Conservation (phyloP, 2,888 invertebrate species). For the Trissolcus brochymenae region DNA sequence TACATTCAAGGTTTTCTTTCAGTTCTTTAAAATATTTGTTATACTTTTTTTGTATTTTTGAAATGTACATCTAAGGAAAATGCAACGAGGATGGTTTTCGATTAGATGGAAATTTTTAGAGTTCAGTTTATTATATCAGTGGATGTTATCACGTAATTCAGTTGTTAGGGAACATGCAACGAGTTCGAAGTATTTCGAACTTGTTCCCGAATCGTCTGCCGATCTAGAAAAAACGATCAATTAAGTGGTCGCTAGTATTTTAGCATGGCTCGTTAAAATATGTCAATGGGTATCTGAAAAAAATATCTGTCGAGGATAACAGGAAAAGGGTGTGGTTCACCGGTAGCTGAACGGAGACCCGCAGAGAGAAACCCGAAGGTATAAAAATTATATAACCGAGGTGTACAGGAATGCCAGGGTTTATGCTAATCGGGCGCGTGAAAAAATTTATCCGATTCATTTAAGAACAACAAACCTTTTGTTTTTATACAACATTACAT, state of each 20-base stretch:
- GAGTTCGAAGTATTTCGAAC: constrained; percentile 29
- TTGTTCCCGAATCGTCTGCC: constrained; percentile 39
- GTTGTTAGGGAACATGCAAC: constrained; percentile 35
- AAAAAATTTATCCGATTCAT: constrained; percentile 5
- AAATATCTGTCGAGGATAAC: constrained; percentile 54
- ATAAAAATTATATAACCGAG: constrained; percentile 44
- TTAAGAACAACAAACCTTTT: no score
- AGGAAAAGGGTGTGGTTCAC: constrained; percentile 69
- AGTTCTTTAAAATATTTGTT: no score
- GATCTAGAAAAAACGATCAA: constrained; percentile 54
- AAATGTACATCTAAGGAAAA: constrained; percentile 6
- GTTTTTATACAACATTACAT: no score
- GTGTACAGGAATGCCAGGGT: constrained; percentile 41
- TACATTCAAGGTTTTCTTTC: no score
- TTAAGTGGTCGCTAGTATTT: constrained; percentile 53
- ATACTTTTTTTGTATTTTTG: no score
- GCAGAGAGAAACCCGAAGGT: constrained; percentile 48
- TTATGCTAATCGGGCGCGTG: constrained; percentile 34
- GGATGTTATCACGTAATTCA: constrained; percentile 34
- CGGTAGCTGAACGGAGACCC: constrained; percentile 68
- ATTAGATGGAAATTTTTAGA: constrained; percentile 7
- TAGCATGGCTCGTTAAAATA: constrained; percentile 45
- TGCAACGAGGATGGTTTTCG: not conserved
- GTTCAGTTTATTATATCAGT: constrained; percentile 8
- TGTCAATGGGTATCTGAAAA: constrained; percentile 49